A percentile compares a stretch with the other conserved stretches of the same genome.
phyloP scores from a whole-genome alignment of 2,888 invertebrate genomes.

The Apamea epomidion region DNA sequence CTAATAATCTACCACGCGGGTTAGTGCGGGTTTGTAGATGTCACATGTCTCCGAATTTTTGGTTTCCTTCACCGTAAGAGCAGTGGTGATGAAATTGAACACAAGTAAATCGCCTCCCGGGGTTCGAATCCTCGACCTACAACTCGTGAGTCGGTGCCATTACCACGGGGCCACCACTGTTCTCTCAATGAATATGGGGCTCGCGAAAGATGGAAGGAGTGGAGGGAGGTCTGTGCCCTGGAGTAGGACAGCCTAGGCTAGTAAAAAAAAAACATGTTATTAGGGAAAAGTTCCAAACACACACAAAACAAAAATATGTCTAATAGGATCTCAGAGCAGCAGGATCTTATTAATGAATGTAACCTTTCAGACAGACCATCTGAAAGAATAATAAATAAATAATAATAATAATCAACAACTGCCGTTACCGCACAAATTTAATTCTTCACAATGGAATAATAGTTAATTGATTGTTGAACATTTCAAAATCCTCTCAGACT shows the following conservation, averaged over 20 bases:
- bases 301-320: neutral
- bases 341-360: neutral
- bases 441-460: neutral
- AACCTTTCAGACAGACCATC: neutral
- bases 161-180: neutral
- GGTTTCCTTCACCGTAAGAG: neutral
- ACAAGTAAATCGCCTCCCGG: neutral
- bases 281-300: neutral
- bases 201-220: too few relatives aligned
- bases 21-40: too few relatives aligned
- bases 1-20: too few relatives aligned
- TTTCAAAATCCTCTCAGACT: neutral
- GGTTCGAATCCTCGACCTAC: neutral
- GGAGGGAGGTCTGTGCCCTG: too few relatives aligned
- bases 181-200: neutral
- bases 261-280: neutral
- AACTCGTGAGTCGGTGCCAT: neutral
- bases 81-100: neutral
- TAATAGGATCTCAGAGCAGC: neutral
- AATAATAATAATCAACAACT: conserved; percentile 6
- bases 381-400: too few relatives aligned
- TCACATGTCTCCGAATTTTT: too few relatives aligned
- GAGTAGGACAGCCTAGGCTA: too few relatives aligned
- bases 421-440: neutral
- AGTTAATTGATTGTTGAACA: neutral